Percentiles rank a stretch among this genome's conserved stretches.
phyloP scores from a whole-genome alignment of 2,888 invertebrate species.

The Brachylomia viminalis region DNA sequence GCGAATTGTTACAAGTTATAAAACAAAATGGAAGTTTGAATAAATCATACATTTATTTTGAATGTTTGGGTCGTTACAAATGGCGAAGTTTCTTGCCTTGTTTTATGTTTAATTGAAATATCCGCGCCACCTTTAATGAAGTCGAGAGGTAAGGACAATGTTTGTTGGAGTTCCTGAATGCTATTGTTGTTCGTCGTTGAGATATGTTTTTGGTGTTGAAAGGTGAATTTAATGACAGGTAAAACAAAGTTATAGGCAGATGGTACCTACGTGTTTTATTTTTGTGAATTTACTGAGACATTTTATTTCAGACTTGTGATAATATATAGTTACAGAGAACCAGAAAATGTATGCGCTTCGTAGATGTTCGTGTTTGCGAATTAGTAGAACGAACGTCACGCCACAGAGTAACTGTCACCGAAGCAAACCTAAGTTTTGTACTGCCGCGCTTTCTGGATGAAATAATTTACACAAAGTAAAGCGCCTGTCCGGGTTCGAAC shows the following conservation, averaged over 20 bases:
- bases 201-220: constrained; percentile 32
- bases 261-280: background rate
- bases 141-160: constrained; percentile 67
- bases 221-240: constrained; percentile 9
- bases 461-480: no score
- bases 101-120: constrained; percentile 74
- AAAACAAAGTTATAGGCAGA: background rate
- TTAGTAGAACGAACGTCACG: no score
- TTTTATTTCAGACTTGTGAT: no score
- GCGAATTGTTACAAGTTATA: constrained; percentile 52
- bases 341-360: no score
- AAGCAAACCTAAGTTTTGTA: no score
- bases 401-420: no score
- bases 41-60: constrained; percentile 70
- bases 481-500: no score
- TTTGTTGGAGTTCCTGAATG: constrained; percentile 67
- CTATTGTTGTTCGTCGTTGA: constrained; percentile 63
- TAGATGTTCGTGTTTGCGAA: no score
- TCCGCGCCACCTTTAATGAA: constrained; percentile 71
- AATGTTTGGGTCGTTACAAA: constrained; percentile 70
- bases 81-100: constrained; percentile 73
- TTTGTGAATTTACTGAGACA: no score
- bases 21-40: constrained; percentile 67
- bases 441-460: no score
- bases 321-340: no score